Conservation (phyloP, 37 sponge, comb jelly and placozoan genomes). For the Axinella damicornis region DNA sequence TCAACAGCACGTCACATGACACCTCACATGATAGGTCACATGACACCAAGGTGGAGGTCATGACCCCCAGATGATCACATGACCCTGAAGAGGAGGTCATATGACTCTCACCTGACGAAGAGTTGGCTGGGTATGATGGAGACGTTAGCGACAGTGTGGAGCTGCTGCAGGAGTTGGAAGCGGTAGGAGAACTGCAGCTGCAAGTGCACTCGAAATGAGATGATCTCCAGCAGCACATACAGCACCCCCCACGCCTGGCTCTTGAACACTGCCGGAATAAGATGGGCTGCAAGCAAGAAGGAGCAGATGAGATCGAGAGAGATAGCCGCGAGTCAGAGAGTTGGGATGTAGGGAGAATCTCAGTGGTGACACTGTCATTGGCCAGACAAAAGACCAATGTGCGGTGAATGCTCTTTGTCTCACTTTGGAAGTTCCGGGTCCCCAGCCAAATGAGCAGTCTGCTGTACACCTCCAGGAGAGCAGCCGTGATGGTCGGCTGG, state of each 20-base stretch:
- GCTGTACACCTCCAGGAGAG: conserved; percentile 71
- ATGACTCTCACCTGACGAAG: conserved; percentile 44
- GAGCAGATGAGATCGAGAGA: no score
- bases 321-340: no score
- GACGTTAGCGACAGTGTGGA: conserved; percentile 64
- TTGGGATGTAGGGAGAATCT: no score
- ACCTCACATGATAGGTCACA: background rate
- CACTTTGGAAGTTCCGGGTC: conserved; percentile 67
- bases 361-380: no score
- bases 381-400: no score
- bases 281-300: conserved; percentile 48
- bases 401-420: background rate
- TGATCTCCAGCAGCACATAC: conserved; percentile 70
- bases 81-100: background rate
- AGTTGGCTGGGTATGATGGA: conserved; percentile 79
- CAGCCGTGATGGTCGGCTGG: conserved; percentile 29
- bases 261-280: conserved; percentile 66
- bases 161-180: conserved; percentile 66
- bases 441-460: conserved; percentile 73
- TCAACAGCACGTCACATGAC: no score
- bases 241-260: conserved; percentile 73
- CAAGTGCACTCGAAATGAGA: conserved; percentile 74
- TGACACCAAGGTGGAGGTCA: background rate
- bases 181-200: conserved; percentile 59
- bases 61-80: background rate